Evolutionary conservation across 2,113 vertebrate genomes (phyloP).

Genomic region (Petrocephalus zakoni): DNA sequence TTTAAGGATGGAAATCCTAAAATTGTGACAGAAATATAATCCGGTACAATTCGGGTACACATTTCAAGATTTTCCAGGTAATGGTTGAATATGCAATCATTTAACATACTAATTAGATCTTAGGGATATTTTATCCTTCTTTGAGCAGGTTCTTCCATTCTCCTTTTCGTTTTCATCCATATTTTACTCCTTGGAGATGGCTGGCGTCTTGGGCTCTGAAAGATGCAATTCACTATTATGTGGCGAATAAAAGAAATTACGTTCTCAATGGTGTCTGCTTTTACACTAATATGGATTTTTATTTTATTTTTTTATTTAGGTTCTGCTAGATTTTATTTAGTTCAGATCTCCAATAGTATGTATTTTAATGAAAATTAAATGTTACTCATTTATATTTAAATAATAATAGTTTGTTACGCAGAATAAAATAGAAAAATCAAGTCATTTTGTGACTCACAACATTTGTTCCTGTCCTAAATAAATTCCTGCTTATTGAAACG

Average conservation of each 20-base stretch:
- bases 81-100: background rate
- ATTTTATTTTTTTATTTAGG: background rate
- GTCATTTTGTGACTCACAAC: background rate
- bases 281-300: background rate
- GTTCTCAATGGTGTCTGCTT: background rate
- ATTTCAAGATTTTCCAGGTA: background rate
- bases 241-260: background rate
- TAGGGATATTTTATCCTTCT: background rate
- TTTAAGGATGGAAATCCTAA: background rate
- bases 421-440: background rate
- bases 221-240: background rate
- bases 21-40: background rate
- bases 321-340: background rate
- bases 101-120: background rate
- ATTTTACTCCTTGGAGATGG: background rate
- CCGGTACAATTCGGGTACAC: background rate
- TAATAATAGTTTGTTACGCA: background rate
- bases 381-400: background rate
- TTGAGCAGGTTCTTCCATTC: background rate
- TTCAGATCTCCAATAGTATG: background rate
- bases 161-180: background rate
- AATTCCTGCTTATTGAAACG: background rate
- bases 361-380: background rate
- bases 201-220: background rate
- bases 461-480: background rate